Percentiles rank a stretch among this genome's conserved stretches.
Conservation (phyloP, 2,113 vertebrate genomes). For the Ovibos moschatus region DNA sequence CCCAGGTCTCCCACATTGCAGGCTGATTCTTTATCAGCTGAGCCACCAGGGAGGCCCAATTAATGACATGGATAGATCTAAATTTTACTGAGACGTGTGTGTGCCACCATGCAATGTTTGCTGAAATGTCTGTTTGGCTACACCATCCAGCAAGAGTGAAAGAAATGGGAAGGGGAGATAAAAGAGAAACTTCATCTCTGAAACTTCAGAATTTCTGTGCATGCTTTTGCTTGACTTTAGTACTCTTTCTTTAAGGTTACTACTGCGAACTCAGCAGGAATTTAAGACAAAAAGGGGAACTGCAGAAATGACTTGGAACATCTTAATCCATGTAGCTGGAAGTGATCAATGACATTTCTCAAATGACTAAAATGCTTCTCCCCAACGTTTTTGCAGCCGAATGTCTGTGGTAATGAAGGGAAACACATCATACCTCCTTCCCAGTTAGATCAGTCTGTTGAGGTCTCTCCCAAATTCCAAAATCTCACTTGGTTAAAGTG, state of each 20-base stretch:
- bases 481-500: constrained; percentile 1
- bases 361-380: background rate
- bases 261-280: background rate
- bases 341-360: constrained; percentile 36
- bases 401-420: background rate
- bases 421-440: background rate
- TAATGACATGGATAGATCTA: constrained; percentile 50
- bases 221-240: constrained; percentile 30
- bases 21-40: background rate
- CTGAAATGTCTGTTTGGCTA: constrained; percentile 22
- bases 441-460: background rate
- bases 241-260: background rate
- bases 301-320: background rate
- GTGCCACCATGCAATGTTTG: background rate
- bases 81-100: constrained; percentile 12
- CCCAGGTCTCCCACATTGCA: background rate
- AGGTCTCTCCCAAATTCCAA: background rate
- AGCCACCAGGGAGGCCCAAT: background rate
- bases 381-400: background rate
- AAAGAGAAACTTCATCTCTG: background rate
- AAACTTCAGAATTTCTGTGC: background rate
- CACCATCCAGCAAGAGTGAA: background rate
- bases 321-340: constrained; percentile 7
- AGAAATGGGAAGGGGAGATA: background rate
- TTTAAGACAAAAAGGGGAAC: constrained; percentile 1